phyloP scores from a whole-genome alignment of 2,797 vertebrate genomes.

The Poeciliopsis paucimaculata region DNA sequence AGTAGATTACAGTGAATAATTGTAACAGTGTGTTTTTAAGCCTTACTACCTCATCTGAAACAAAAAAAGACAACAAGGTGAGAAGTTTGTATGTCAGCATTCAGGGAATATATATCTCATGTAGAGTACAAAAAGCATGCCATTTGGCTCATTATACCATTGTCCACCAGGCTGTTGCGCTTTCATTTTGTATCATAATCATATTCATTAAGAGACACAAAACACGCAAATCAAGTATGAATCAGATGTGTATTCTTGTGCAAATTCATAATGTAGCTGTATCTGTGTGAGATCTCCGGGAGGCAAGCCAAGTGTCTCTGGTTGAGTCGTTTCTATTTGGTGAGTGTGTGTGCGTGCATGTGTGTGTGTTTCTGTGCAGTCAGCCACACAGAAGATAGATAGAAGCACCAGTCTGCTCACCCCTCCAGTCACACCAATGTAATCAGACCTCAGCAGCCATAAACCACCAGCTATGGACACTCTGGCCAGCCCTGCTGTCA shows the following conservation, averaged over 20 bases:
- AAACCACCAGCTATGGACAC: constrained; percentile 74
- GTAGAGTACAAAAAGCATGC: constrained; percentile 3
- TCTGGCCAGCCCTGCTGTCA: constrained; percentile 59
- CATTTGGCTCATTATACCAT: background rate
- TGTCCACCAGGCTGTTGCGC: constrained; percentile 1
- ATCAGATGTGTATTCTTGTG: constrained; percentile 55
- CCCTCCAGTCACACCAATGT: constrained; percentile 73
- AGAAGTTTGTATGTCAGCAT: background rate
- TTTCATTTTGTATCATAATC: constrained; percentile 36
- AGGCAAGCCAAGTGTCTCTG: constrained; percentile 71
- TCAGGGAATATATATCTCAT: background rate
- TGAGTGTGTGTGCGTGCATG: background rate
- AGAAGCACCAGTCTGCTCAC: constrained; percentile 71
- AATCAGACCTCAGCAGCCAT: constrained; percentile 79
- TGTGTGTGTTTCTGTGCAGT: constrained; percentile 65
- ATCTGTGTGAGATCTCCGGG: constrained; percentile 69
- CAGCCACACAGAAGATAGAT: constrained; percentile 76
- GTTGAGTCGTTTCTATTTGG: constrained; percentile 72
- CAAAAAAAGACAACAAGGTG: background rate
- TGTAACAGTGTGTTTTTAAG: background rate
- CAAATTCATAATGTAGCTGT: constrained; percentile 62
- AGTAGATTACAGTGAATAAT: background rate
- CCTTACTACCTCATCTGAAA: background rate
- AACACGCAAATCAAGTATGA: constrained; percentile 46
- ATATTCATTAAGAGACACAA: constrained; percentile 33